phyloP scores from a whole-genome alignment of 1,140 invertebrate species.

The Euschistus heros region DNA sequence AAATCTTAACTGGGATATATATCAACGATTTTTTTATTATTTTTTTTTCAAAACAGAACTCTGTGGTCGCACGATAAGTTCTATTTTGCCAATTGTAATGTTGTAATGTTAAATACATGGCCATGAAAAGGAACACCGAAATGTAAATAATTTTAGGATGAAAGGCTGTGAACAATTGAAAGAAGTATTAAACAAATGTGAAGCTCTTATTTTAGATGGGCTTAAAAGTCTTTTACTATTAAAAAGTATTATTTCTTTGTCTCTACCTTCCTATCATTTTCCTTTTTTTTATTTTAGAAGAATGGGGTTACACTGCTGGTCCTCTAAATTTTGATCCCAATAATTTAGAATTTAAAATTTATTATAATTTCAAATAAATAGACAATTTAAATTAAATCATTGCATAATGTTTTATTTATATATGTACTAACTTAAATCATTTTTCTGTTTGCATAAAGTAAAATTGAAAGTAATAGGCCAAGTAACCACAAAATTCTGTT shows the following conservation, averaged over 20 bases:
- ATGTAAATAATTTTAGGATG: background rate
- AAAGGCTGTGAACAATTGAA: constrained; percentile 15
- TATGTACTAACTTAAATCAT: too few relatives aligned
- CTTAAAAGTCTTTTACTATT: constrained; percentile 7
- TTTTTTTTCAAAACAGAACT: too few relatives aligned
- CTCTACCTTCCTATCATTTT: constrained; percentile 8
- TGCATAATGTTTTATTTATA: too few relatives aligned
- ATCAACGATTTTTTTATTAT: too few relatives aligned
- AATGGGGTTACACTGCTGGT: constrained; percentile 1
- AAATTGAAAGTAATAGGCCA: too few relatives aligned
- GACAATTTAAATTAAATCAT: too few relatives aligned
- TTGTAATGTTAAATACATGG: constrained; percentile 2
- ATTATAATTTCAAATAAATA: background rate
- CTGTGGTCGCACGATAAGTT: too few relatives aligned
- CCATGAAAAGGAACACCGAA: background rate
- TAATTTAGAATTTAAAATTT: constrained; percentile 14
- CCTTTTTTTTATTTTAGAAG: background rate
- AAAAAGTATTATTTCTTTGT: background rate
- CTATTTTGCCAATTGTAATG: background rate
- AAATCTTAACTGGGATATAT: too few relatives aligned
- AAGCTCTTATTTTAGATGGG: constrained; percentile 16
- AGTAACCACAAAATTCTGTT: too few relatives aligned
- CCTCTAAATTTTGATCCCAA: constrained; percentile 14
- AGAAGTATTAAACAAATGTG: background rate
- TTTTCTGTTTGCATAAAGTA: too few relatives aligned